A percentile compares a stretch with the other conserved stretches of the same genome.
Evolutionary conservation across 2,797 vertebrate genomes (phyloP).

Genomic region (Siniperca undulata): DNA sequence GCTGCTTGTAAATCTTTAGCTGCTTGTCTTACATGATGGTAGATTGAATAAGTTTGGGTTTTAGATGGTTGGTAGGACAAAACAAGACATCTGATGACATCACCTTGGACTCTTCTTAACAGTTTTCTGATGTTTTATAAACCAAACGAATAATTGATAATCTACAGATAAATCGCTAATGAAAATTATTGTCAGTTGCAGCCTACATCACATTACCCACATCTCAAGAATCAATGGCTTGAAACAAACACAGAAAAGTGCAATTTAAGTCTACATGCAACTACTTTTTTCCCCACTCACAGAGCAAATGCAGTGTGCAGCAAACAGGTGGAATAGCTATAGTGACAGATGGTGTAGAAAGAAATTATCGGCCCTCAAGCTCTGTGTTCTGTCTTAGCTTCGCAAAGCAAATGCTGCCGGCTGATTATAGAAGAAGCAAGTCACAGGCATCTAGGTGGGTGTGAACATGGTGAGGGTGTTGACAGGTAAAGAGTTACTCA

Average conservation of each 20-base stretch:
- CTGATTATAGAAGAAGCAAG: constrained; percentile 40
- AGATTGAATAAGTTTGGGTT: not conserved
- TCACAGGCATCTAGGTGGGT: constrained; percentile 28
- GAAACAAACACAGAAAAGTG: not conserved
- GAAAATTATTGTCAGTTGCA: not conserved
- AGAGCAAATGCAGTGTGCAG: not conserved
- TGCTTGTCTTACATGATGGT: not conserved
- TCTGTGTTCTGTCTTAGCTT: constrained; percentile 4
- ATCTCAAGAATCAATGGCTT: not conserved
- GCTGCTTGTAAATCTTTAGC: no score
- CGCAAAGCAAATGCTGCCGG: constrained; percentile 19
- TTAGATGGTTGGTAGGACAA: not conserved
- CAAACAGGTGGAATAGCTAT: constrained; percentile 29
- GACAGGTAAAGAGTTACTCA: constrained; percentile 30
- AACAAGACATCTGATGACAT: not conserved
- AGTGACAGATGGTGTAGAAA: constrained; percentile 30
- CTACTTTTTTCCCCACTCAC: not conserved
- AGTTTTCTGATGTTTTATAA: not conserved
- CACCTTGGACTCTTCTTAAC: not conserved
- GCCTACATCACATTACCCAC: not conserved
- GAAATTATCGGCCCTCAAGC: constrained; percentile 52
- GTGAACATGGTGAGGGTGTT: constrained; percentile 29
- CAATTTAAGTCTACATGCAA: not conserved
- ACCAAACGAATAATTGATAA: not conserved
- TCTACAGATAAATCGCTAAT: not conserved